phyloP scores from a whole-genome alignment of 2,113 vertebrate species.

The Thamnaconus septentrionalis region DNA sequence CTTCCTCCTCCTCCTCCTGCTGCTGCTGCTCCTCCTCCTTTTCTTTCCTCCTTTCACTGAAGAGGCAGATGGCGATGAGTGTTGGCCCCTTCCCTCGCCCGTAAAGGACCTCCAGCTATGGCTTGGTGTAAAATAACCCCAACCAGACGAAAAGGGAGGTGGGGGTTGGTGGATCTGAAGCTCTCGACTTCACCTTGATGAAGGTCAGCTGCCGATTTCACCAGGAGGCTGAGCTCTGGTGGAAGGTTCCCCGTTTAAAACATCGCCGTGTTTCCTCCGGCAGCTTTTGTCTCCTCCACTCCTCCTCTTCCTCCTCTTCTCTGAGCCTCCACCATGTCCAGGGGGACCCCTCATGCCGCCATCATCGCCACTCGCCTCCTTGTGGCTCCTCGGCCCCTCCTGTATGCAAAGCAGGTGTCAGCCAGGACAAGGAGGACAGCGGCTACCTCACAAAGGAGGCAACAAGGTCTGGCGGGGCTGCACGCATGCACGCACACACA shows the following conservation, averaged over 20 bases:
- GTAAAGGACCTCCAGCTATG: constrained; percentile 58
- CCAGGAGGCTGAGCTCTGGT: constrained; percentile 15
- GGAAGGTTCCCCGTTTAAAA: constrained; percentile 23
- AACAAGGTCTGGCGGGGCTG: constrained; percentile 56
- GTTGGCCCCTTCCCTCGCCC: constrained; percentile 63
- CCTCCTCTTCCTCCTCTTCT: constrained; percentile 35
- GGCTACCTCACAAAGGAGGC: constrained; percentile 69
- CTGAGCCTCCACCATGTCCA: constrained; percentile 49
- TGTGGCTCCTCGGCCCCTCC: constrained; percentile 49
- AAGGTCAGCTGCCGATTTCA: constrained; percentile 24
- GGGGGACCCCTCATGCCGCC: constrained; percentile 60
- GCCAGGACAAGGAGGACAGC: constrained; percentile 69
- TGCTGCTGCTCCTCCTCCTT: constrained; percentile 21
- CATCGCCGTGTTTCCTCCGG: too few relatives aligned
- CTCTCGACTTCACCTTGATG: constrained; percentile 23
- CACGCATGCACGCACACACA: constrained; percentile 18
- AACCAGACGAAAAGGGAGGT: constrained; percentile 45
- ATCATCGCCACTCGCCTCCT: constrained; percentile 50
- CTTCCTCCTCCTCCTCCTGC: constrained; percentile 45
- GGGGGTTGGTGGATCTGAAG: constrained; percentile 23
- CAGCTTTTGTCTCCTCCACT: constrained; percentile 36
- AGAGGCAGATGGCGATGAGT: constrained; percentile 72
- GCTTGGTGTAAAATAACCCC: constrained; percentile 57
- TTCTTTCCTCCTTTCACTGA: constrained; percentile 62
- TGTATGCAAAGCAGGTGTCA: constrained; percentile 78